These are phyloP conservation scores for Calephelis perditalis DNA, from an alignment of 2,888 invertebrate species.

Conservation along the genomic window DNA sequence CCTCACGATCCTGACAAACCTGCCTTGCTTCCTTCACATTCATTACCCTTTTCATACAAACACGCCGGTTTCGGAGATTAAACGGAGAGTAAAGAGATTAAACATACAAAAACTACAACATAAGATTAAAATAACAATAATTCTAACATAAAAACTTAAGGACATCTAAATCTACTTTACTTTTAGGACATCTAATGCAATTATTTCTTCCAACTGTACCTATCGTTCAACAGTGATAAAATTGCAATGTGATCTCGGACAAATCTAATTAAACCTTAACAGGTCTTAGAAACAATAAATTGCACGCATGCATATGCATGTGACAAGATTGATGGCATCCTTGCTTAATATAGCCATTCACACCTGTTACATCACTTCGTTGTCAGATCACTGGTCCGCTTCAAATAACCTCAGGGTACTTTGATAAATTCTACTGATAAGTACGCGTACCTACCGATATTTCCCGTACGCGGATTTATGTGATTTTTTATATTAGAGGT, in stretches of 20 bases:
- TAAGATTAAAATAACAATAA: no score
- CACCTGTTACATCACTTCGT: slow-evolving; percentile 53
- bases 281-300: slow-evolving; percentile 30
- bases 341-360: slow-evolving; percentile 62
- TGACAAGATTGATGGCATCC: slow-evolving; percentile 51
- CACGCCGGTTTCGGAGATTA: no score
- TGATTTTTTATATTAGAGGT: no score
- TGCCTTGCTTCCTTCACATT: no score
- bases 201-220: neutral
- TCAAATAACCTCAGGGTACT: neutral
- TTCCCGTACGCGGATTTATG: no score
- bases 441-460: neutral
- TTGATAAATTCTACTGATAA: neutral
- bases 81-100: no score
- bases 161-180: no score
- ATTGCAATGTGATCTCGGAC: slow-evolving; percentile 13
- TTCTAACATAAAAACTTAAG: no score
- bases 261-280: slow-evolving; percentile 3
- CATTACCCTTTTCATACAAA: no score
- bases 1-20: no score
- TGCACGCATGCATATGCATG: slow-evolving; percentile 39
- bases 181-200: no score
- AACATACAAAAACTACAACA: no score
- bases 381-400: neutral
- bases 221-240: slow-evolving; percentile 1